Conservation (phyloP, 2,113 vertebrate genomes). For the Dermatemys mawii region DNA sequence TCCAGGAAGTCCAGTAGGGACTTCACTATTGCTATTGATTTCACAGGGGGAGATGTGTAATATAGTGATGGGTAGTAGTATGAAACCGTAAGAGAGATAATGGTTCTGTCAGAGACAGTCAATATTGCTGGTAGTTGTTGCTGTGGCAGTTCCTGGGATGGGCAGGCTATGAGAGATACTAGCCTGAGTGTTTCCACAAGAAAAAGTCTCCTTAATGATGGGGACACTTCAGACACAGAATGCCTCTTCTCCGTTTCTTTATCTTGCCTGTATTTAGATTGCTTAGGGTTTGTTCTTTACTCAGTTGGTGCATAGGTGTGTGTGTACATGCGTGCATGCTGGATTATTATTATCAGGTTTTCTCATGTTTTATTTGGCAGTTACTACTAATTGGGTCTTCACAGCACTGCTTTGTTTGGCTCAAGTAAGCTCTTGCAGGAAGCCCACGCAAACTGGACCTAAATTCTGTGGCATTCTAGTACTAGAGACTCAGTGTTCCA, state of each 20-base stretch:
- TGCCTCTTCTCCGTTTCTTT: neutral
- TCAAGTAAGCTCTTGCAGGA: slow-evolving; percentile 60
- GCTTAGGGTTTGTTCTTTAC: neutral
- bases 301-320: neutral
- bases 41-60: neutral
- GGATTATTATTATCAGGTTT: neutral
- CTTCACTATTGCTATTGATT: neutral
- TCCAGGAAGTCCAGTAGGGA: neutral
- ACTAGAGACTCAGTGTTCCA: neutral
- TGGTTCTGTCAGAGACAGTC: neutral
- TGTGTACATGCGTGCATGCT: neutral
- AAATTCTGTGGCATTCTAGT: slow-evolving; percentile 20
- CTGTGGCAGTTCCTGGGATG: neutral
- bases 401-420: slow-evolving; percentile 61
- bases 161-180: neutral
- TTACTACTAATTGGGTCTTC: slow-evolving; percentile 3
- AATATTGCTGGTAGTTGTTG: neutral
- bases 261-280: neutral
- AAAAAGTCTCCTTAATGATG: neutral
- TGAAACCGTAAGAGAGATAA: neutral
- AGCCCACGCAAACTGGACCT: slow-evolving; percentile 51
- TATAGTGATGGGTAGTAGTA: neutral
- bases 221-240: neutral
- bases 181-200: neutral
- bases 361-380: slow-evolving; percentile 55